These are phyloP conservation scores for Lithosia quadra DNA, from an alignment of 2,888 invertebrate species.

Conservation along the genomic window DNA sequence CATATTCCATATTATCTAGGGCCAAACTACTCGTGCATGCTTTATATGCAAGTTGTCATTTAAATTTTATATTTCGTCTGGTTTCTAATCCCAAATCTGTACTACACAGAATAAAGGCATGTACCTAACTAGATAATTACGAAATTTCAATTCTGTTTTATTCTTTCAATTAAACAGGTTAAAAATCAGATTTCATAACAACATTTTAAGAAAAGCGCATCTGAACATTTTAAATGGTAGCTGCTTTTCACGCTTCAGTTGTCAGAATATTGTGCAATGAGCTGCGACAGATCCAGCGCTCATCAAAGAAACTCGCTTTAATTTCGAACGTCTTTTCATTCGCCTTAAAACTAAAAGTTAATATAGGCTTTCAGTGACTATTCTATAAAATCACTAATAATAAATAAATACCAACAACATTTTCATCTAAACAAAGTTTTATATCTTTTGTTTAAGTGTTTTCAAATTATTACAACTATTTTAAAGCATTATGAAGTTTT, in stretches of 20 bases:
- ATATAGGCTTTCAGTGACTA: slow-evolving; percentile 30
- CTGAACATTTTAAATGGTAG: slow-evolving; percentile 55
- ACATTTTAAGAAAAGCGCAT: slow-evolving; percentile 31
- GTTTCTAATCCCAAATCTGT: no score
- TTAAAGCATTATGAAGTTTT: slow-evolving; percentile 3
- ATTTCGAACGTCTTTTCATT: slow-evolving; percentile 58
- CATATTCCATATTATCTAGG: no score
- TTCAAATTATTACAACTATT: slow-evolving; percentile 29
- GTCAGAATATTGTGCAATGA: slow-evolving; percentile 65
- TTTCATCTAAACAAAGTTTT: neutral
- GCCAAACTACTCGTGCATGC: no score
- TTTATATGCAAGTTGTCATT: no score
- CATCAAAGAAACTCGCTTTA: slow-evolving; percentile 67
- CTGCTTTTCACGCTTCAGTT: slow-evolving; percentile 61
- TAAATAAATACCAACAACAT: neutral
- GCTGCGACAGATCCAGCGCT: slow-evolving; percentile 55
- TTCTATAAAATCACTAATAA: slow-evolving; percentile 10
- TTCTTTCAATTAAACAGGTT: neutral
- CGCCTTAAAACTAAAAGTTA: slow-evolving; percentile 42
- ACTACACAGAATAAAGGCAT: no score
- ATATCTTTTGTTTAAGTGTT: slow-evolving; percentile 18
- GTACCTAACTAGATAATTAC: neutral
- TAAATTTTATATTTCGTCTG: no score
- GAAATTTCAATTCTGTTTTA: neutral
- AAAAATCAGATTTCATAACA: neutral